These are phyloP conservation scores for Choristoneura rosaceana DNA, from an alignment of 2,888 invertebrate genomes.

Conservation along the genomic window DNA sequence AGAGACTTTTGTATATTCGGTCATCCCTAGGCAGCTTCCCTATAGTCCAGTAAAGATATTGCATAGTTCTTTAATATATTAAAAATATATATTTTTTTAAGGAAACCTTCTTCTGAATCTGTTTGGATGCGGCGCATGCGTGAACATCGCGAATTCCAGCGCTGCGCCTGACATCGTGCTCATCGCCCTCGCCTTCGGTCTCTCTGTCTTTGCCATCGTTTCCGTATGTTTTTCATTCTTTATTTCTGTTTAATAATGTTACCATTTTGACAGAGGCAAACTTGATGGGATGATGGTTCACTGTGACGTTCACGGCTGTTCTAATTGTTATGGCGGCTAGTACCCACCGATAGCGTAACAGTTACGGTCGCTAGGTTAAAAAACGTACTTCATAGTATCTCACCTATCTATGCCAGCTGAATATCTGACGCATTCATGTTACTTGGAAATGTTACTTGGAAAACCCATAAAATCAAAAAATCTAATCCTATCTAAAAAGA, in stretches of 20 bases:
- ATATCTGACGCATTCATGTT: background rate
- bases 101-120: slow-evolving; percentile 94
- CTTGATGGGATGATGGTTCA: background rate
- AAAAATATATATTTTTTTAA: slow-evolving; percentile 48
- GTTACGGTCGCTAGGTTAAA: background rate
- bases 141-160: slow-evolving; percentile 81
- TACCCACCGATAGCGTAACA: too few relatives aligned
- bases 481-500: background rate
- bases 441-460: background rate
- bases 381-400: too few relatives aligned
- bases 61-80: background rate
- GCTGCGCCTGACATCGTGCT: slow-evolving; percentile 85
- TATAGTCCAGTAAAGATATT: background rate
- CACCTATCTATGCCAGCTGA: too few relatives aligned
- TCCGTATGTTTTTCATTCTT: slow-evolving; percentile 83
- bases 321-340: too few relatives aligned
- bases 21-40: background rate
- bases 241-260: background rate
- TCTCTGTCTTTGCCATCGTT: slow-evolving; percentile 93
- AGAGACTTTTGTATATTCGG: background rate
- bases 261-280: background rate
- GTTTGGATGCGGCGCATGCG: slow-evolving; percentile 94
- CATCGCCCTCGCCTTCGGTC: slow-evolving; percentile 94
- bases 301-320: too few relatives aligned
- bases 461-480: background rate